Base-by-base conservation (phyloP, 2,113 vertebrate species). In the Falcunculus frontatus region DNA sequence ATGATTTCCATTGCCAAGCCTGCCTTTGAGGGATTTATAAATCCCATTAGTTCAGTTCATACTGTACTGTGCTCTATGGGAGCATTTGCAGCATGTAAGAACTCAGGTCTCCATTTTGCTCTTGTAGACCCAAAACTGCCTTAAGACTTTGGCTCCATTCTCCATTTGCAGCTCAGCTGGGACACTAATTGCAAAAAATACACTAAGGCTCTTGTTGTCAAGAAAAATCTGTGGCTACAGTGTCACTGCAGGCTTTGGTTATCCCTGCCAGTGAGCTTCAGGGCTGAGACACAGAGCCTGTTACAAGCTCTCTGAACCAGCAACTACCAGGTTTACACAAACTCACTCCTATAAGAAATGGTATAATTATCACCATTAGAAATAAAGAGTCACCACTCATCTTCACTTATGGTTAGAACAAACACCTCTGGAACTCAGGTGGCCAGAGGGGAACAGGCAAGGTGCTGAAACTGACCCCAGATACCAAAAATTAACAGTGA, bases 11-110 rank as follows among this genome's bases (percentile, higher is more conserved):
- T 33, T 89, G 78, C 70, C 70, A 91, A 85, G 75, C 29, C 80
- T 89, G 92, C 87, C 82, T 90, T 92, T 56, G 53, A 93, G 75
- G 75, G 63, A 57, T 59, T 94, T 88, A 65, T 64, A 93, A 64
- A 93, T 72, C 69, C 56, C 32, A 53, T 85, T 89, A 79, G 56
- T 95, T 88, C 92, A 50, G 29, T 69, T 92, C 72, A 35, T 30
- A 57, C n/a, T 52, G 12, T 44, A 69, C 37, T 39, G 23, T 26
- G 22, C 50, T 83, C 56, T 7, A 27, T 6, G 15, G 78, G 33
- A 84, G 44, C 21, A 52, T 52, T 26, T 79, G 57, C 39, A 72
- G 35, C 53, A 79, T 7, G 7, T 27, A 70, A 78, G n/a, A 63
- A 52, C 20, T 86, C 37, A 77, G 56, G 32, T 62, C 32, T 73